A percentile compares a stretch with the other conserved stretches of the same genome.
Evolutionary conservation across 2,113 vertebrate genomes (phyloP).

Genomic region (Notothenia rossii): DNA sequence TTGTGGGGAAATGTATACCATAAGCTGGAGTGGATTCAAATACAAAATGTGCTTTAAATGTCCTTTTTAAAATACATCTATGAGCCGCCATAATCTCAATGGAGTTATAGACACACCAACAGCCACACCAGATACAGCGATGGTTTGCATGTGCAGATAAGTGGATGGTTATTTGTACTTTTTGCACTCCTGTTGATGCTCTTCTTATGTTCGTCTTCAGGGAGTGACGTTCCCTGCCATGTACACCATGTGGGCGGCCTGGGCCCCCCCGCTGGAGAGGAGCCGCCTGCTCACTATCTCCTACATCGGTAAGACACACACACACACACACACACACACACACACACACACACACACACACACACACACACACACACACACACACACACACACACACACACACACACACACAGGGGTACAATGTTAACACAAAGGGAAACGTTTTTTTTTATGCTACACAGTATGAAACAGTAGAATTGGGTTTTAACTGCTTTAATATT

Average conservation of each 20-base stretch:
- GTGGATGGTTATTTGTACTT: no score
- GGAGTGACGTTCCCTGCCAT: slow-evolving; percentile 97
- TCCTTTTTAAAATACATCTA: not conserved
- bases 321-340: no score
- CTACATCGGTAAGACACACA: slow-evolving; percentile 89
- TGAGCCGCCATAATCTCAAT: not conserved
- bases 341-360: no score
- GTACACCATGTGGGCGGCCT: slow-evolving; percentile 97
- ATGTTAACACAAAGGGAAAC: no score
- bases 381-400: no score
- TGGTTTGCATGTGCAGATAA: not conserved
- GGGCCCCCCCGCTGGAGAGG: slow-evolving; percentile 97
- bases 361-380: no score
- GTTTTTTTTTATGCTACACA: no score
- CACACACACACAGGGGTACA: no score
- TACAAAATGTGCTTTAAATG: not conserved
- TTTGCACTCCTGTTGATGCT: not conserved
- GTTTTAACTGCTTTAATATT: no score
- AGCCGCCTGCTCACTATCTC: slow-evolving; percentile 95
- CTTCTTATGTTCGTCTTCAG: slow-evolving; percentile 77
- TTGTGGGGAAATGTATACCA: no score
- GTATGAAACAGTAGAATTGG: no score
- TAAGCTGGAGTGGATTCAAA: not conserved
- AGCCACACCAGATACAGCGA: not conserved
- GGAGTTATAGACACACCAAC: not conserved